phyloP scores from a whole-genome alignment of 2,113 vertebrate genomes.

The Octodon degus region DNA sequence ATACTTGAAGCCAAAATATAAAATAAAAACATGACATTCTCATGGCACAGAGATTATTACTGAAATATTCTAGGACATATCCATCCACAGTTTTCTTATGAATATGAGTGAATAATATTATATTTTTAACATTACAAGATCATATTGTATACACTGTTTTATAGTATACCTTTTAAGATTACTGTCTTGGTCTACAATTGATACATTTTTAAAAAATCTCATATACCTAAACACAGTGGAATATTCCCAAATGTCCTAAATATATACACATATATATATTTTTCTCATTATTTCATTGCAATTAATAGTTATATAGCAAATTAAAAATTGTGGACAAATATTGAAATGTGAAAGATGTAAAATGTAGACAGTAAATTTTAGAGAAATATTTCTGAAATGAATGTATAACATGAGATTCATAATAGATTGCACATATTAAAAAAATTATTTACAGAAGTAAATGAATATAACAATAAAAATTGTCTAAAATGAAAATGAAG shows the following conservation, averaged over 20 bases:
- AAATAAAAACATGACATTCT: conserved; percentile 19
- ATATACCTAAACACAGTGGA: not conserved
- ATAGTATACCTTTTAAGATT: not conserved
- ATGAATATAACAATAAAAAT: no score
- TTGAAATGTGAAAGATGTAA: no score
- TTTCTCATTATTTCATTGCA: no score
- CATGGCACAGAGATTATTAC: not conserved
- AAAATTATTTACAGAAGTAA: no score
- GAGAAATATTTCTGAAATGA: no score
- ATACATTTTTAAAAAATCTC: not conserved
- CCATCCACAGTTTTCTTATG: not conserved
- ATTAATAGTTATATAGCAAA: no score
- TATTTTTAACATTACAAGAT: not conserved
- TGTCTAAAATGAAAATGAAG: no score
- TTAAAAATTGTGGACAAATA: no score
- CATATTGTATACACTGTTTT: not conserved
- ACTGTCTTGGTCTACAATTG: conserved; percentile 34
- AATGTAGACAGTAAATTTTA: no score
- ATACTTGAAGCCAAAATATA: conserved; percentile 45
- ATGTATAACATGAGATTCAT: no score
- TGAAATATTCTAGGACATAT: not conserved
- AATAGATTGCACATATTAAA: no score
- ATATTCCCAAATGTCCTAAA: conserved; percentile 42
- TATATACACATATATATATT: not conserved
- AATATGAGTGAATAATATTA: not conserved